Conservation (phyloP, 2,113 vertebrate species). For the Neodon shergylaensis region DNA sequence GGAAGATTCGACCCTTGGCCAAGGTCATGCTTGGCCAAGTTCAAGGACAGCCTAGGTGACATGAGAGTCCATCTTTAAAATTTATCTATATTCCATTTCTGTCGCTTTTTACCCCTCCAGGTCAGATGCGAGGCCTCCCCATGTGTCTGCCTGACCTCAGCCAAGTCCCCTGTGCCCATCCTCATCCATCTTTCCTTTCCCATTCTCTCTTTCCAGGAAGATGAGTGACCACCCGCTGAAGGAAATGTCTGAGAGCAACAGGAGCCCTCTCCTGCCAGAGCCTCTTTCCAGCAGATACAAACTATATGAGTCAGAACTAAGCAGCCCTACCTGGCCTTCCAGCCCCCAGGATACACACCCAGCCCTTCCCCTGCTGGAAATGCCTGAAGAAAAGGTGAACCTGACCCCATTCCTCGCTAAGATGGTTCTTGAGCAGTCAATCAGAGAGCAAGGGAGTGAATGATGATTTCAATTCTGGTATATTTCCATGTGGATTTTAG, state of each 20-base stretch:
- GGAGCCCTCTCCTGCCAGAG: slow-evolving; percentile 66
- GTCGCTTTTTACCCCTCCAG: too few relatives aligned
- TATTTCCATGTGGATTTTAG: background rate
- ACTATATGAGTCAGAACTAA: slow-evolving; percentile 45
- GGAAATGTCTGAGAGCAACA: slow-evolving; percentile 71
- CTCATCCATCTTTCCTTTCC: background rate
- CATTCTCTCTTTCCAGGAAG: background rate
- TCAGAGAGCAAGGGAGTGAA: background rate
- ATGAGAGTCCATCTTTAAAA: background rate
- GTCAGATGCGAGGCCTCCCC: background rate
- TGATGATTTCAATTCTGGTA: background rate
- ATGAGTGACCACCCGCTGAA: slow-evolving; percentile 20
- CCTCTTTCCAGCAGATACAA: slow-evolving; percentile 61
- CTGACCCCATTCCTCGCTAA: too few relatives aligned
- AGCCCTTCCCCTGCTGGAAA: slow-evolving; percentile 78
- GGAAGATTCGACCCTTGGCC: background rate
- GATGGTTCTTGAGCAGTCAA: background rate
- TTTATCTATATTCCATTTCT: background rate
- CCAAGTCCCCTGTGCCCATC: background rate
- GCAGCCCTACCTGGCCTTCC: slow-evolving; percentile 63
- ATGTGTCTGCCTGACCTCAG: background rate
- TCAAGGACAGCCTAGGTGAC: background rate
- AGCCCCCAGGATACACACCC: slow-evolving; percentile 65
- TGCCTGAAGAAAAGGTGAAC: slow-evolving; percentile 80
- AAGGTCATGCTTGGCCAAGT: background rate